Evolutionary conservation across 2,797 vertebrate species (phyloP).

Genomic region (Chromis chromis): DNA sequence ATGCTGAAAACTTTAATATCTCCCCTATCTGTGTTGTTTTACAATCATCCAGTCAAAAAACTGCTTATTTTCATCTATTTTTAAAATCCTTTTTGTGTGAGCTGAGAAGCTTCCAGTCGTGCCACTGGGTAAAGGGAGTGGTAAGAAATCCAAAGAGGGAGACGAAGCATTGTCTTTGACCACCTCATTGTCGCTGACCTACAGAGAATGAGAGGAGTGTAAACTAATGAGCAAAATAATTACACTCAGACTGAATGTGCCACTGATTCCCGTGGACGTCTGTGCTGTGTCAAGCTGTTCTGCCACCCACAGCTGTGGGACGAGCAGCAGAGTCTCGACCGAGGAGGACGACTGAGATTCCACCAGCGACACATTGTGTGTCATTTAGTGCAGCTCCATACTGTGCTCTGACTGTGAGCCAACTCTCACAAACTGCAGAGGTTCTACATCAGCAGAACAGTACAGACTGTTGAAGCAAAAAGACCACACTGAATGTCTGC

Average conservation of each 20-base stretch:
- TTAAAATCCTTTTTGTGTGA: conserved; percentile 37
- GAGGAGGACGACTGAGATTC: conserved; percentile 30
- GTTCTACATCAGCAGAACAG: conserved; percentile 26
- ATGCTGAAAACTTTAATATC: conserved; percentile 27
- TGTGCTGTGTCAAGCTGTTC: conserved; percentile 72
- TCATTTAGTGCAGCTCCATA: conserved; percentile 12
- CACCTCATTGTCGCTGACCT: conserved; percentile 64
- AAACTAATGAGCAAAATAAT: conserved; percentile 76
- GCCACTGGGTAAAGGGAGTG: conserved; percentile 17
- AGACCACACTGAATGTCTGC: not conserved
- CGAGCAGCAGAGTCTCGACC: conserved; percentile 5
- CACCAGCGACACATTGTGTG: conserved; percentile 20
- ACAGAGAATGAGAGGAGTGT: conserved; percentile 74
- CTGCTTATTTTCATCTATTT: conserved; percentile 20
- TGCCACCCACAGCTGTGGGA: conserved; percentile 58
- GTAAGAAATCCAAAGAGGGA: conserved; percentile 39
- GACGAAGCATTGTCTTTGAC: conserved; percentile 48
- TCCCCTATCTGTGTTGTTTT: not conserved
- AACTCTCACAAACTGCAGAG: conserved; percentile 1
- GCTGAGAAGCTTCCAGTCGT: conserved; percentile 52
- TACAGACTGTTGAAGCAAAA: conserved; percentile 19
- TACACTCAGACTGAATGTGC: conserved; percentile 49
- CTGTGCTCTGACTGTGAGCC: not conserved
- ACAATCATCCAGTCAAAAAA: conserved; percentile 40
- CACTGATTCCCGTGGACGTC: conserved; percentile 60